Base-by-base conservation (phyloP, 1,140 invertebrate genomes). In the Tigriopus japonicus region DNA sequence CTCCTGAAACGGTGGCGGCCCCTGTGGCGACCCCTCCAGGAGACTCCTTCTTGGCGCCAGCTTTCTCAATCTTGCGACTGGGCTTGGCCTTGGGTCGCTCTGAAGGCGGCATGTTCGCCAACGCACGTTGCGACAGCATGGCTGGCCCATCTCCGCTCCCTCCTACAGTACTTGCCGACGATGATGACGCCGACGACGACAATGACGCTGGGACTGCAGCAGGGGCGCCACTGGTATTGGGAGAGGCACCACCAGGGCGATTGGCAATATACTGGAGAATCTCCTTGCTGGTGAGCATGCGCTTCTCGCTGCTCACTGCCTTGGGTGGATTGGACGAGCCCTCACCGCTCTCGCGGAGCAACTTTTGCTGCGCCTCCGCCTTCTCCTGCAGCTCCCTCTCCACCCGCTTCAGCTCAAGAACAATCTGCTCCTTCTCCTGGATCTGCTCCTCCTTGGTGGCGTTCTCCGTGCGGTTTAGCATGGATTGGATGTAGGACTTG, bases 21-120 rank as follows among this genome's bases (percentile, higher is more conserved):
- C n/a, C n/a, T n/a, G n/a, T n/a, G n/a, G n/a, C n/a, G n/a, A n/a
- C n/a, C n/a, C n/a, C n/a, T n/a, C n/a, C n/a, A n/a, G 28, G 28
- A 35, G 28, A 35, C 9, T 35, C 28, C 58, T 76, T 76, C 28
- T 75, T 71, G 17, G 71, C 67, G 66, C 75, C 81, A 70, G 80
- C 83, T 15, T 79, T 77, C 67, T 83, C 82, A 68, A 83, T 85
- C 69, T 85, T 85, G 35, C 81, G 81, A 42, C 81, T 80, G 9
- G 81, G 81, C 70, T 85, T 85, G 0, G 79, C 82, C 74, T 86
- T 86, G 40, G 83, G 83, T 64, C 83, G 75, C 74, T 86, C 84
- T 69, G 81, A 83, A 43, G 61, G 85, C 83, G 59, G 83, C 81
- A 52, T 83, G 42, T 14, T 52, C 2, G 61, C 61, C 28, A 49